Conservation (phyloP, 2,888 invertebrate species). For the Thymelicus sylvestris region DNA sequence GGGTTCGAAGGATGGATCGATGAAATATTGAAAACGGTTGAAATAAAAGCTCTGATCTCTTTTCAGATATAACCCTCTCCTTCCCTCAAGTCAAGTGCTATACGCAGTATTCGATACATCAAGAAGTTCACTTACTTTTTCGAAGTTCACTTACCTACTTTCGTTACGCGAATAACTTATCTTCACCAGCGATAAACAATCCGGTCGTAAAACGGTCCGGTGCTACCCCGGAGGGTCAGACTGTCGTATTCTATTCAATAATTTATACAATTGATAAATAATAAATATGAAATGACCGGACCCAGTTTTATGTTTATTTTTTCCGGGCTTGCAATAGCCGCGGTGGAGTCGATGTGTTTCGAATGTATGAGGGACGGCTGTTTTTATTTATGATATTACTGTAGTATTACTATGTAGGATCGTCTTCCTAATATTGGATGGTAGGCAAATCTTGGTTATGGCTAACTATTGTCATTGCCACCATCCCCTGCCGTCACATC, state of each 20-base stretch:
- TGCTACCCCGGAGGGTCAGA: slow-evolving; percentile 60
- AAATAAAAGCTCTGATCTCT: too few relatives aligned
- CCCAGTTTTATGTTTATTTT: slow-evolving; percentile 62
- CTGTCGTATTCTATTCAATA: slow-evolving; percentile 69
- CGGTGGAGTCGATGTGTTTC: slow-evolving; percentile 36
- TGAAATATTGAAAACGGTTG: too few relatives aligned
- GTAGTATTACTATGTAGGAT: not conserved
- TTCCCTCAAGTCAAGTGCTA: too few relatives aligned
- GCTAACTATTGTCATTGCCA: too few relatives aligned
- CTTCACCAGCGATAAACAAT: slow-evolving; percentile 28
- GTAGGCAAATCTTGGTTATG: not conserved
- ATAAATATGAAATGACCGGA: slow-evolving; percentile 62
- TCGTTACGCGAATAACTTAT: not conserved
- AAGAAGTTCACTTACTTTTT: too few relatives aligned
- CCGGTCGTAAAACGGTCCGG: slow-evolving; percentile 66
- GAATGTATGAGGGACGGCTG: slow-evolving; percentile 38
- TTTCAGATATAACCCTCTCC: too few relatives aligned
- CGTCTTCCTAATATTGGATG: not conserved
- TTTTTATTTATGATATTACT: slow-evolving; percentile 3
- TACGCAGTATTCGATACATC: too few relatives aligned
- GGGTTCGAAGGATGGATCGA: too few relatives aligned
- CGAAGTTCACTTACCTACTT: not conserved
- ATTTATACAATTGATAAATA: slow-evolving; percentile 84
- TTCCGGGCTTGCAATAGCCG: slow-evolving; percentile 41
- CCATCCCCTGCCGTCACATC: too few relatives aligned